These are phyloP conservation scores for Drymodes brunneopygia DNA, from an alignment of 2,113 vertebrate species.

Conservation along the genomic window DNA sequence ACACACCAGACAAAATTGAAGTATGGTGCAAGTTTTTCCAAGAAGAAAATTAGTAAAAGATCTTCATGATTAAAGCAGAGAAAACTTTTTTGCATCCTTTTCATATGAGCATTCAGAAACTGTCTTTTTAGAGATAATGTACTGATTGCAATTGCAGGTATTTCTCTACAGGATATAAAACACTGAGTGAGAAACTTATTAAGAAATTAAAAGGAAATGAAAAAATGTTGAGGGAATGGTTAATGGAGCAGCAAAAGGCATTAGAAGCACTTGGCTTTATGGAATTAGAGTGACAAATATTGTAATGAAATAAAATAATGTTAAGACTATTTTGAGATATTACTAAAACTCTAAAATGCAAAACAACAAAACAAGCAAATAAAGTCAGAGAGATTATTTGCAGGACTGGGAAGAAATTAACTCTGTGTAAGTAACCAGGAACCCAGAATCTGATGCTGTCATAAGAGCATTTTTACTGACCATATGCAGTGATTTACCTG, in stretches of 20 bases:
- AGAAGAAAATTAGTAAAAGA: neutral
- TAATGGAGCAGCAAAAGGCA: neutral
- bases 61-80: neutral
- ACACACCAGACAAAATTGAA: neutral
- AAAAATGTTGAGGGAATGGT: neutral
- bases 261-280: neutral
- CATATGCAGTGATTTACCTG: fast-evolving
- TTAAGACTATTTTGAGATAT: neutral
- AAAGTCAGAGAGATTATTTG: neutral
- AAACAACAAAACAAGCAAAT: neutral
- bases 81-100: neutral
- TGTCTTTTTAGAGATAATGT: neutral
- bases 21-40: neutral
- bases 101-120: neutral
- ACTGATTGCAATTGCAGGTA: neutral
- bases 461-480: neutral
- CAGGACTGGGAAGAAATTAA: neutral
- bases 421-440: neutral
- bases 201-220: neutral
- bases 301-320: neutral
- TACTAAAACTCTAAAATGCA: neutral
- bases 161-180: neutral
- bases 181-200: neutral
- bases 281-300: neutral
- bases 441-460: neutral